Base-by-base conservation (phyloP, 1,140 invertebrate species). In the Daktulosphaira vitifoliae region DNA sequence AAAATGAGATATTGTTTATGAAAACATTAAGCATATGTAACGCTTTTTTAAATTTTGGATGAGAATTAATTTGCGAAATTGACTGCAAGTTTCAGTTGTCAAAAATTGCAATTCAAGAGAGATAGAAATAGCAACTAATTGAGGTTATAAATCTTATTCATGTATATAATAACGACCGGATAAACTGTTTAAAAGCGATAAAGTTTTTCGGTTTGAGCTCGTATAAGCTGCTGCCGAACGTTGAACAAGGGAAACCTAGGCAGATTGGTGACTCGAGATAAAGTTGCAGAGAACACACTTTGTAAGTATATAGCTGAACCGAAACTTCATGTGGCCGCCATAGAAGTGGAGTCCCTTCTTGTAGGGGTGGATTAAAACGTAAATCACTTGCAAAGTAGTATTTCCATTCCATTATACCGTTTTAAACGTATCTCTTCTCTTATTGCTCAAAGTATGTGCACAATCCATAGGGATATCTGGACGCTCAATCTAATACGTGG, bases 341-440 rank as follows among this genome's bases (percentile, higher is more conserved):
- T 23, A 11, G 1, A 15, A 20, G 38, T 42, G 5, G 29, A 6
- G 29, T 33, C 29, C 18, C 33, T 11, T 29, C 18, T 3, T 20
- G 37, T 23, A n/a, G 29, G 4, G 22, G 52, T 20, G 54, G 54
- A 62, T 62, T 62, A 62, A 62, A 62, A 62, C 54, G 54, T 62
- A 62, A 62, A 62, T 62, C 54, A 62, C 54, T 29, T 39, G 39
- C 39, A 46, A 53, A 62, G 54, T 44, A 23, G 54, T 46, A 46
- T 62, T 23, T 46, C 29, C 29, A 33, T 62, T 46, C 54, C 54
- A 62, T 46, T 46, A 46, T 62, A 22, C 54, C 25, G 25, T 29
- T 46, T 62, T 62, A 62, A 62, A 46, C 54, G 54, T 23, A 23
- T 33, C 29, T 33, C 29, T 33, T 33, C 11, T 33, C 29, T n/a